Conservation (phyloP, 2,113 vertebrate species). For the Ophthalmolycus amberensis region DNA sequence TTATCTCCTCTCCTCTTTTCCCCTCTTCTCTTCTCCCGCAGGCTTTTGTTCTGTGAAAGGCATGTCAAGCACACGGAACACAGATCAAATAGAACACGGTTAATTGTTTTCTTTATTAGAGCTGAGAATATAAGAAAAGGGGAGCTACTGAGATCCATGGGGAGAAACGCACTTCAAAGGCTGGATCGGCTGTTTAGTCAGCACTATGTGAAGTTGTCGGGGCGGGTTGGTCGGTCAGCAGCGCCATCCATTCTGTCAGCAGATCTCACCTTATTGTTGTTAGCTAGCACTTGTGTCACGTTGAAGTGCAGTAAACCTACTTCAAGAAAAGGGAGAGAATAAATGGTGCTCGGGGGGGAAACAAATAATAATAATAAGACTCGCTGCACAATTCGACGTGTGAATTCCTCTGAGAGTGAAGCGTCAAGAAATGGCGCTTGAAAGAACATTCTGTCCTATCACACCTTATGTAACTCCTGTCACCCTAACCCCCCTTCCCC, state of each 20-base stretch:
- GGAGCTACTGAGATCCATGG: slow-evolving; percentile 60
- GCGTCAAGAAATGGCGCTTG: slow-evolving; percentile 58
- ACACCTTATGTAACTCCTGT: slow-evolving; percentile 73
- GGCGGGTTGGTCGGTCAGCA: slow-evolving; percentile 58
- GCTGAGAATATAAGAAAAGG: slow-evolving; percentile 20
- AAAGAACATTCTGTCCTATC: slow-evolving; percentile 70
- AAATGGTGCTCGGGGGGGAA: not conserved
- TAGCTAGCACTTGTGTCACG: slow-evolving; percentile 52
- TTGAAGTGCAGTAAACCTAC: slow-evolving; percentile 53
- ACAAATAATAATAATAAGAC: slow-evolving; percentile 49
- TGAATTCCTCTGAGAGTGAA: slow-evolving; percentile 61
- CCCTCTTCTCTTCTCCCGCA: not conserved
- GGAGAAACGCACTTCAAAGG: slow-evolving; percentile 74
- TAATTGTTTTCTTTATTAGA: slow-evolving; percentile 69
- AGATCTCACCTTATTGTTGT: slow-evolving; percentile 70
- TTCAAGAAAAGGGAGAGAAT: slow-evolving; percentile 36
- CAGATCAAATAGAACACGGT: slow-evolving; percentile 48
- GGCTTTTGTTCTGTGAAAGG: slow-evolving; percentile 65
- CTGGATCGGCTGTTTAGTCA: slow-evolving; percentile 66
- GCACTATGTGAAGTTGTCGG: slow-evolving; percentile 57
- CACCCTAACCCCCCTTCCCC: slow-evolving; percentile 15
- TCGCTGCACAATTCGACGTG: slow-evolving; percentile 31
- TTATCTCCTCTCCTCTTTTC: slow-evolving; percentile 22
- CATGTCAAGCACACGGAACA: slow-evolving; percentile 56
- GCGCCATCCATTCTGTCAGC: slow-evolving; percentile 70